These are phyloP conservation scores for Crossocerus cetratus DNA, from an alignment of 2,888 invertebrate species.

Conservation along the genomic window DNA sequence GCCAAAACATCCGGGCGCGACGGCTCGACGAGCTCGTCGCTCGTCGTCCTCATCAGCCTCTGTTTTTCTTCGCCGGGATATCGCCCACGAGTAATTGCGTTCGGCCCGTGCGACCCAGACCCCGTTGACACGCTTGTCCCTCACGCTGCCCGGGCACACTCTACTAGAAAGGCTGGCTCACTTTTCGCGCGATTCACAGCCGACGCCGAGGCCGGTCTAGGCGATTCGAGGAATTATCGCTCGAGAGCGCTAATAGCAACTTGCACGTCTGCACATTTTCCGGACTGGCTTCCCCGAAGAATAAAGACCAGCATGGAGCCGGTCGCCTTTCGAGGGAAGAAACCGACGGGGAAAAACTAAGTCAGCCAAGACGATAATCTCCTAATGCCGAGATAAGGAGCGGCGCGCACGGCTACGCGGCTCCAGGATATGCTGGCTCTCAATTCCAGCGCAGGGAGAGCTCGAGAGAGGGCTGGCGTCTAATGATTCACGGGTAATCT, in stretches of 20 bases:
- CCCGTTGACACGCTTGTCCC: constrained; percentile 12
- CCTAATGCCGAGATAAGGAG: constrained; percentile 74
- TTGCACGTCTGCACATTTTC: constrained; percentile 25
- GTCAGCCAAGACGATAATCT: constrained; percentile 63
- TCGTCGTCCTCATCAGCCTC: constrained; percentile 22
- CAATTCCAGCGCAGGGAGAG: background rate
- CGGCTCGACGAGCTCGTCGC: constrained; percentile 22
- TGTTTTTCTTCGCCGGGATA: constrained; percentile 6
- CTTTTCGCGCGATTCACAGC: too few relatives aligned
- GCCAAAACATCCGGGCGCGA: constrained; percentile 31
- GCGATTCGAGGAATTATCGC: too few relatives aligned
- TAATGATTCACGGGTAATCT: constrained; percentile 76
- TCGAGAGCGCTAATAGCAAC: too few relatives aligned
- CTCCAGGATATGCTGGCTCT: too few relatives aligned
- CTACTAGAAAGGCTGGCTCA: too few relatives aligned
- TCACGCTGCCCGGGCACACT: too few relatives aligned
- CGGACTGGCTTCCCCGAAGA: constrained; percentile 32
- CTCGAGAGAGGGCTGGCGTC: constrained; percentile 42
- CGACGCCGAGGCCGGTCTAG: too few relatives aligned
- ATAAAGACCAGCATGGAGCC: too few relatives aligned
- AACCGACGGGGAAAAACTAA: constrained; percentile 41
- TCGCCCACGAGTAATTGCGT: background rate
- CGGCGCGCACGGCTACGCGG: constrained; percentile 50
- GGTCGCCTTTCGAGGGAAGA: background rate
- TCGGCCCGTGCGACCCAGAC: background rate